Evolutionary conservation across 2,113 vertebrate species (phyloP).

Genomic region (Bufo gargarizans): DNA sequence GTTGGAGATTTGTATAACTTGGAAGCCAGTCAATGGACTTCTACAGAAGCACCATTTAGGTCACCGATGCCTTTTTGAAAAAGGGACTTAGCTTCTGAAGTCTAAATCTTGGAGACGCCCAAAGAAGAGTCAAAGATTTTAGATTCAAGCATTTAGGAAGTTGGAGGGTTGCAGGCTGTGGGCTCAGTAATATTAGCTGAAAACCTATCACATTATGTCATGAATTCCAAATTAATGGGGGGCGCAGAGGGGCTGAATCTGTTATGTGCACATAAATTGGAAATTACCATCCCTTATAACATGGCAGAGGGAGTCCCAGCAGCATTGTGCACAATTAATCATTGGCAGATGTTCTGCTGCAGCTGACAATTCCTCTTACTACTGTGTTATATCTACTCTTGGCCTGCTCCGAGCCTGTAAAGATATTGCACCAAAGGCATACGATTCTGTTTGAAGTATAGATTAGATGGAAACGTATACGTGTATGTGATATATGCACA

Average conservation of each 20-base stretch:
- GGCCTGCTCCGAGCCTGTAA: neutral
- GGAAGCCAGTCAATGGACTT: too few species aligned
- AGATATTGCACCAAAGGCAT: conserved; percentile 7
- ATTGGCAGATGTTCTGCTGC: conserved; percentile 22
- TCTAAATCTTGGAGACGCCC: too few species aligned
- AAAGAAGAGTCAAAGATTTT: neutral
- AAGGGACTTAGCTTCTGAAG: too few species aligned
- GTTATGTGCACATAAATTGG: conserved; percentile 18
- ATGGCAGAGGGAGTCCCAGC: neutral
- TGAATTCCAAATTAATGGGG: conserved; percentile 38
- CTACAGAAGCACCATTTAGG: too few species aligned
- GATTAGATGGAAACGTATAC: neutral
- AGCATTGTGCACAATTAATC: conserved; percentile 16
- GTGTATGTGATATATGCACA: neutral
- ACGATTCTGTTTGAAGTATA: neutral
- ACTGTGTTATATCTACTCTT: neutral
- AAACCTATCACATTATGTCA: conserved; percentile 33
- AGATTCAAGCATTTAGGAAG: neutral
- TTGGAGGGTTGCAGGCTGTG: neutral
- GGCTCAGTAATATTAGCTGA: conserved; percentile 25
- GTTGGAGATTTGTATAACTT: too few species aligned
- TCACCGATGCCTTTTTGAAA: too few species aligned
- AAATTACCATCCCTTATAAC: conserved; percentile 7
- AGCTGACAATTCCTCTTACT: neutral
- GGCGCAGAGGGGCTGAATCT: neutral